These are phyloP conservation scores for Lumbricus terrestris DNA, from an alignment of 2,888 invertebrate genomes.

Conservation along the genomic window DNA sequence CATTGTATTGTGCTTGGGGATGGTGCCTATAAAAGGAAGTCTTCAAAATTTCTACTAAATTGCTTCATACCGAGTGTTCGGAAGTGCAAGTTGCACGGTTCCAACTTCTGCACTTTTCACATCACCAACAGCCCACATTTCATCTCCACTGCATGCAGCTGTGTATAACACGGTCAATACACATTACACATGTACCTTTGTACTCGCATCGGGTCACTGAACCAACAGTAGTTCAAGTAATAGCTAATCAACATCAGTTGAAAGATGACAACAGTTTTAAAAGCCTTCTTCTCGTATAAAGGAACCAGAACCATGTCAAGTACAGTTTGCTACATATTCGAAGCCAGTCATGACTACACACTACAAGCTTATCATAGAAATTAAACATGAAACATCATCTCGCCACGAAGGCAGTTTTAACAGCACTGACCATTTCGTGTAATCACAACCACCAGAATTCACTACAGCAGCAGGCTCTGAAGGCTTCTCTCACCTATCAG, in stretches of 20 bases:
- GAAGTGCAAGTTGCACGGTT: not conserved
- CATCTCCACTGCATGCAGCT: not conserved
- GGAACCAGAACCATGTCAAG: not conserved
- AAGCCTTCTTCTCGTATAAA: not conserved
- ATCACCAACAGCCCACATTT: not conserved
- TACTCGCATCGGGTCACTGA: too few species aligned
- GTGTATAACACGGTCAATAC: not conserved
- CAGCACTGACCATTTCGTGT: not conserved
- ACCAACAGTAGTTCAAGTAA: not conserved
- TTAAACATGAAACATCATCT: not conserved
- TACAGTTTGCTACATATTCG: not conserved
- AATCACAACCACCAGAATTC: not conserved
- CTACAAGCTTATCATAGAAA: constrained; percentile 3
- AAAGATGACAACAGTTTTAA: not conserved
- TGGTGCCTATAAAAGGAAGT: too few species aligned
- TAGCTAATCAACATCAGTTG: not conserved
- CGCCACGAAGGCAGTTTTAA: not conserved
- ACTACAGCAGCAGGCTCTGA: not conserved
- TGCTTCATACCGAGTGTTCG: not conserved
- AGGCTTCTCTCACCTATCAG: not conserved
- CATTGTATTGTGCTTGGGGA: too few species aligned
- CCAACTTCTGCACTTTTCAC: not conserved
- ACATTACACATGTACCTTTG: too few species aligned
- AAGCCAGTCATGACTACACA: not conserved
- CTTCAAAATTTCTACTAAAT: too few species aligned